Base-by-base conservation (phyloP, 2,888 invertebrate genomes). In the Orthosia cruda region DNA sequence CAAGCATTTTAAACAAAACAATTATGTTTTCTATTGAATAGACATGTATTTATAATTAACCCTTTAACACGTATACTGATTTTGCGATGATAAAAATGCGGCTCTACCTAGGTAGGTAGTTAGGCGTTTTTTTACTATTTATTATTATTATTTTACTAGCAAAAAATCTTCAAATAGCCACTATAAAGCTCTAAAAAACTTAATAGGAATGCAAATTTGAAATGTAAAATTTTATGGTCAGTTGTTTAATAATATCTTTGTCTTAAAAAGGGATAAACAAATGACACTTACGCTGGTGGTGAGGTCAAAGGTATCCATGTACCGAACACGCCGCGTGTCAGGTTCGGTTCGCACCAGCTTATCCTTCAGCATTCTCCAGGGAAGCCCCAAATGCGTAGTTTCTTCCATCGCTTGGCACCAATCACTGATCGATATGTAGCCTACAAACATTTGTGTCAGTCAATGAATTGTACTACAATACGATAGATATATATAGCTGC, bases 341-440 rank as follows among this genome's bases (percentile, higher is more conserved):
- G 96, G 94, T 86, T 98, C 97, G 9, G 97, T 94, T 47, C 97
- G 97, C 18, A 98, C 98, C 45, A 99, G 95, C 91, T 98, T 98
- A 72, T 98, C 98, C 86, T 98, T 97, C 47, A 99, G 96, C 94
- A 98, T 97, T 85, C 99, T 97, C 99, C 99, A 99, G 5, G 99
- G 99, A 50, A 99, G 97, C 32, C 98, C 98, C 77, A 99, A 97
- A 75, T 98, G 97, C 1, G 99, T 98, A 7, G 98, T 98, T 45
- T 96, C 95, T 91, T 99, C 98, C 98, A 99, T 98, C 0, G 98
- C 97, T 80, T 97, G 97, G 89, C 99, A 99, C 99, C 99, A 99
- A 81, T 99, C 98, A 49, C 97, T 97, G 52, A 99, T 95, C 32
- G 97, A 97, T 80, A 99, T 98, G 80, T 97, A 97, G 67, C 99